These are phyloP conservation scores for Drosophila percnosoma DNA, from an alignment of 2,888 invertebrate genomes.

Conservation along the genomic window DNA sequence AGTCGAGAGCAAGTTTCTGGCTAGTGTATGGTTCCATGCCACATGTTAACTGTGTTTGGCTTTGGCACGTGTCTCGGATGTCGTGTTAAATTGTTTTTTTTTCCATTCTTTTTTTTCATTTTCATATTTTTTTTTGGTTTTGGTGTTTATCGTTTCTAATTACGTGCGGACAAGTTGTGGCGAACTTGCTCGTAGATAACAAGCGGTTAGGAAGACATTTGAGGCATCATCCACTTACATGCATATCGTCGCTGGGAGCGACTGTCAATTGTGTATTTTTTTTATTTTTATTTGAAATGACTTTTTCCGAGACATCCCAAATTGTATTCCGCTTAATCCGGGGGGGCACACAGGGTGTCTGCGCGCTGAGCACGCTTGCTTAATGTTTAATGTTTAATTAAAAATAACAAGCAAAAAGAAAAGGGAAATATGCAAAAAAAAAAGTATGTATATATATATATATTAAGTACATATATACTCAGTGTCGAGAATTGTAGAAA, in stretches of 20 bases:
- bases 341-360: background rate
- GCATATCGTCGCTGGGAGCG: background rate
- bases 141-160: slow-evolving; percentile 50
- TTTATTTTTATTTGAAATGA: slow-evolving; percentile 1
- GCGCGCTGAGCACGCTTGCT: background rate
- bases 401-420: slow-evolving; percentile 15
- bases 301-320: slow-evolving; percentile 30
- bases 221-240: slow-evolving; percentile 33
- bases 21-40: slow-evolving; percentile 9
- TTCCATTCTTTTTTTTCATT: background rate
- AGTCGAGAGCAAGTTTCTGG: background rate
- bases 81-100: slow-evolving; percentile 8
- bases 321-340: background rate
- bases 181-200: slow-evolving; percentile 38
- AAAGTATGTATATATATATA: background rate
- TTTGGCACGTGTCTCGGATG: slow-evolving; percentile 47
- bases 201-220: slow-evolving; percentile 14
- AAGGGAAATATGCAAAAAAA: background rate
- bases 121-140: background rate
- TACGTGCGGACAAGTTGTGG: slow-evolving; percentile 49
- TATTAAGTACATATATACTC: background rate
- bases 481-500: slow-evolving; percentile 34
- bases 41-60: slow-evolving; percentile 26
- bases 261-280: slow-evolving; percentile 4
- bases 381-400: slow-evolving; percentile 9